Evolutionary conservation across 2,797 vertebrate genomes (phyloP).

Genomic region (Salarias fasciatus): DNA sequence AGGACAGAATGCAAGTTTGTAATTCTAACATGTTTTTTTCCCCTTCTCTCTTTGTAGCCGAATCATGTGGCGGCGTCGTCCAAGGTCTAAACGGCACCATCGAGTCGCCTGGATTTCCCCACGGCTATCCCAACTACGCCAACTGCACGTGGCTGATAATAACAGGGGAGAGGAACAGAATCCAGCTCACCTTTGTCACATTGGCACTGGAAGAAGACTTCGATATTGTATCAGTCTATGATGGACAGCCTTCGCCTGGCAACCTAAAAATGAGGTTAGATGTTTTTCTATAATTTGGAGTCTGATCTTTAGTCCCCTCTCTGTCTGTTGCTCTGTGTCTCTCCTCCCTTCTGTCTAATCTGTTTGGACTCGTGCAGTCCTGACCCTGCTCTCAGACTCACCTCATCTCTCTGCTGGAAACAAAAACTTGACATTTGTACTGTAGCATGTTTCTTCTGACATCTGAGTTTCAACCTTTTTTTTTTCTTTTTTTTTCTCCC

Average conservation of each 20-base stretch:
- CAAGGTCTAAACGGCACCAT: constrained; percentile 97
- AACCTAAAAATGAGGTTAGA: constrained; percentile 97
- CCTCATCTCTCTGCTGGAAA: constrained; percentile 17
- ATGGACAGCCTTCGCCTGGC: constrained; percentile 95
- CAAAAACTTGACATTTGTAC: constrained; percentile 24
- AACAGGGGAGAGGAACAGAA: constrained; percentile 95
- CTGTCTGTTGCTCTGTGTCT: background rate
- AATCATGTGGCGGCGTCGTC: constrained; percentile 95
- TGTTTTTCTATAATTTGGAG: constrained; percentile 6
- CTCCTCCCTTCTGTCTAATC: background rate
- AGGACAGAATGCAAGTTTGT: constrained; percentile 12
- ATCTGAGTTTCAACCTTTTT: constrained; percentile 7
- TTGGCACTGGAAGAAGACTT: constrained; percentile 98
- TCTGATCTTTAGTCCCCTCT: constrained; percentile 14
- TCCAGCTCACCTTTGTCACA: constrained; percentile 95
- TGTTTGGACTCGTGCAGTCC: constrained; percentile 4
- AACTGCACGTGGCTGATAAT: constrained; percentile 99
- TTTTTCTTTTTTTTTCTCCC: too few species aligned
- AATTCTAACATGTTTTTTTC: constrained; percentile 25
- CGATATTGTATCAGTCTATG: constrained; percentile 96
- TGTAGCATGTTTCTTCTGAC: constrained; percentile 18
- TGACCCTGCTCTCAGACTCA: constrained; percentile 1
- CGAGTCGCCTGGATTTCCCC: constrained; percentile 97
- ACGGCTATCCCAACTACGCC: constrained; percentile 98
- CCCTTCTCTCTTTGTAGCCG: constrained; percentile 82